Percentiles rank a stretch among this genome's conserved stretches.
These are phyloP conservation scores for Musca domestica DNA, from an alignment of 1,140 invertebrate genomes.

Conservation along the genomic window DNA sequence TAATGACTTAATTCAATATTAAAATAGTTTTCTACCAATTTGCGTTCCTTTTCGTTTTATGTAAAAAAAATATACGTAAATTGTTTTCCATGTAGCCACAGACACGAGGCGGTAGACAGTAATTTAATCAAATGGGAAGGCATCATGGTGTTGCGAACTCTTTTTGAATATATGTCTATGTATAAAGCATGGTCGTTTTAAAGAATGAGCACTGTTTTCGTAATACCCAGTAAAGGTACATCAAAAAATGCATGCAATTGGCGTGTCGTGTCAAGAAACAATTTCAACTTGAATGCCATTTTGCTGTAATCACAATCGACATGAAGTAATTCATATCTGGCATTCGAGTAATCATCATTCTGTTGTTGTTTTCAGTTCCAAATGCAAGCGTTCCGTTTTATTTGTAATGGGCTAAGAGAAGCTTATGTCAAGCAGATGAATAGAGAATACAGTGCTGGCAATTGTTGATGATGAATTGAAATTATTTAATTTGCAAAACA, in stretches of 20 bases:
- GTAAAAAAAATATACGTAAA: constrained; percentile 3
- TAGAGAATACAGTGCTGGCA: neutral
- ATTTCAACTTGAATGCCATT: constrained; percentile 39
- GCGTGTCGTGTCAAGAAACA: constrained; percentile 54
- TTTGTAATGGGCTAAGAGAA: too few relatives aligned
- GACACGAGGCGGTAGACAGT: neutral
- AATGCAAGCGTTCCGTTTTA: too few relatives aligned
- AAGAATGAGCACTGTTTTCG: neutral
- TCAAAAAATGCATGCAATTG: constrained; percentile 37
- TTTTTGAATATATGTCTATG: too few relatives aligned
- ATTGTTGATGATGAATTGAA: constrained; percentile 1
- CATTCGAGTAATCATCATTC: neutral
- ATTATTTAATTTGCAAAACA: constrained; percentile 18
- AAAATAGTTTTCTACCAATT: constrained; percentile 20
- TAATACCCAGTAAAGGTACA: neutral
- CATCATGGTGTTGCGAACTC: too few relatives aligned
- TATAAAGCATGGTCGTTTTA: too few relatives aligned
- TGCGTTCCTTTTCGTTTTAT: neutral
- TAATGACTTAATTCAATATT: constrained; percentile 25
- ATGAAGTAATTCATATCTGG: constrained; percentile 32
- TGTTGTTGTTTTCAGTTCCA: too few relatives aligned
- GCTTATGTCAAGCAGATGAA: too few relatives aligned
- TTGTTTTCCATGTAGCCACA: constrained; percentile 13
- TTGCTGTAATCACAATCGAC: constrained; percentile 46
- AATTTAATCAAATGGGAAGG: neutral